A percentile compares a stretch with the other conserved stretches of the same genome.
These are phyloP conservation scores for Drosophila dunni DNA, from an alignment of 1,140 invertebrate species.

Conservation along the genomic window DNA sequence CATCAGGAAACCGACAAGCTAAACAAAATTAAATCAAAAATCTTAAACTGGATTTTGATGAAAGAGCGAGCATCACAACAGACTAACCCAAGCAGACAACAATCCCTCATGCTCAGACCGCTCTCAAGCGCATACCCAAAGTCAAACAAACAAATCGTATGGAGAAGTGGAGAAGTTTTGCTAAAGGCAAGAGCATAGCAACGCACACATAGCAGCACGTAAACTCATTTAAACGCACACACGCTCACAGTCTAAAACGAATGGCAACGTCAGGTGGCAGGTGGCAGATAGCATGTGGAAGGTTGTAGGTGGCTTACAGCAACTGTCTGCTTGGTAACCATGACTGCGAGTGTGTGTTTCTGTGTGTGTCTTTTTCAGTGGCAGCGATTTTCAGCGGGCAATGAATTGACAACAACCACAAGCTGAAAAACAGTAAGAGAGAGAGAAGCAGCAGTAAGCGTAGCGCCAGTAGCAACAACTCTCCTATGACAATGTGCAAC, in stretches of 20 bases:
- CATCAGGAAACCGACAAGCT: constrained; percentile 51
- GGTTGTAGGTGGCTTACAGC: neutral
- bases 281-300: constrained; percentile 37
- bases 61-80: constrained; percentile 1
- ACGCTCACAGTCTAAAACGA: constrained; percentile 11
- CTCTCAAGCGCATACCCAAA: constrained; percentile 19
- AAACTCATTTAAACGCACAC: constrained; percentile 69
- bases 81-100: constrained; percentile 49
- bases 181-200: constrained; percentile 32
- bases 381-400: constrained; percentile 29
- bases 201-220: constrained; percentile 48
- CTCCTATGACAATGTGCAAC: constrained; percentile 25
- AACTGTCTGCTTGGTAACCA: constrained; percentile 56
- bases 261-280: constrained; percentile 8
- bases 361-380: constrained; percentile 51
- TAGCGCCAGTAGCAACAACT: constrained; percentile 19
- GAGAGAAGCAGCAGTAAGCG: constrained; percentile 7
- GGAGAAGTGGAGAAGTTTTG: constrained; percentile 29
- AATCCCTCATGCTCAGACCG: constrained; percentile 43
- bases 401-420: constrained; percentile 37
- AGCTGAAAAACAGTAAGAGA: constrained; percentile 4
- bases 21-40: constrained; percentile 79
- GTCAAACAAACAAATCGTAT: constrained; percentile 70
- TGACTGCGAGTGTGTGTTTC: constrained; percentile 40
- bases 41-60: constrained; percentile 81